A percentile compares a stretch with the other conserved stretches of the same genome.
phyloP scores from a whole-genome alignment of 1,140 invertebrate genomes.

The Cydia fagiglandana region DNA sequence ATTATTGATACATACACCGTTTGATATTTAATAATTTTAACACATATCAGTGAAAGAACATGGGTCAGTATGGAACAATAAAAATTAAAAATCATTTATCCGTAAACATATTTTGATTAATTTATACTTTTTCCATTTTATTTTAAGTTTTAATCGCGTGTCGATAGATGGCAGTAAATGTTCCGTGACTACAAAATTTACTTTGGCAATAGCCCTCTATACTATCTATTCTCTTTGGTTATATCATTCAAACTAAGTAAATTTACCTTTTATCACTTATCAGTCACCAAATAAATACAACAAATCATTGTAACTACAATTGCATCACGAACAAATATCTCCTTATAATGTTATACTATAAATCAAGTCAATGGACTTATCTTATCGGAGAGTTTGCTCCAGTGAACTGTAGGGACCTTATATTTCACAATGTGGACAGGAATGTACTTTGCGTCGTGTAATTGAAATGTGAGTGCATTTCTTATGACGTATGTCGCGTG shows the following conservation, averaged over 20 bases:
- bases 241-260: background rate
- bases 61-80: no score
- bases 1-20: no score
- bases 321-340: slow-evolving; percentile 19
- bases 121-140: no score
- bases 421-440: slow-evolving; percentile 30
- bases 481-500: background rate
- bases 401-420: slow-evolving; percentile 15
- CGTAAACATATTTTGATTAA: no score
- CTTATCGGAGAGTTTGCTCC: slow-evolving; percentile 31
- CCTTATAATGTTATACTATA: background rate
- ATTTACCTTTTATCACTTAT: slow-evolving; percentile 1
- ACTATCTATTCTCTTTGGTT: no score
- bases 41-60: no score
- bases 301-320: background rate
- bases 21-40: no score
- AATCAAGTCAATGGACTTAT: slow-evolving; percentile 24
- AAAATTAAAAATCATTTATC: no score
- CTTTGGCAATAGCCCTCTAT: no score
- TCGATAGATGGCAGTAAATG: no score
- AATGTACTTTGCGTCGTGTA: slow-evolving; percentile 25
- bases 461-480: slow-evolving; percentile 23
- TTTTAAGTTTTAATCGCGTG: no score
- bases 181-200: no score
- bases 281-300: background rate